Conservation (phyloP, 2,888 invertebrate species). For the Tetragnatha montana region DNA sequence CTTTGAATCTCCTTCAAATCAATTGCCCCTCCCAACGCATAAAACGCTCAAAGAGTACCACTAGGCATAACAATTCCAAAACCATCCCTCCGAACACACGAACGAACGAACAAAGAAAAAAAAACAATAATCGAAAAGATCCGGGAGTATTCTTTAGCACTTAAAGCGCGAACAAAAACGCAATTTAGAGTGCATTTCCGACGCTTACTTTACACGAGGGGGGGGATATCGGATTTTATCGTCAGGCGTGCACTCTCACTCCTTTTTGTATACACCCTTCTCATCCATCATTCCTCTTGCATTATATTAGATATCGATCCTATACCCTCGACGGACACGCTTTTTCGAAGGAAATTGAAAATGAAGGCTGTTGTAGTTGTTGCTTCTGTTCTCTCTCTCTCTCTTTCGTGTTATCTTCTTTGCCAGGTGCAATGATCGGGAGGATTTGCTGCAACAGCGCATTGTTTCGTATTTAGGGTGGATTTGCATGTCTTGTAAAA, state of each 20-base stretch:
- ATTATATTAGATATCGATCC: slow-evolving; percentile 58
- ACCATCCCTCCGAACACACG: background rate
- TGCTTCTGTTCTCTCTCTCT: slow-evolving; percentile 3
- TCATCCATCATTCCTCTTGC: slow-evolving; percentile 32
- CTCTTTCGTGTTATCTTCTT: slow-evolving; percentile 9
- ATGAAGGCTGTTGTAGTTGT: slow-evolving; percentile 9
- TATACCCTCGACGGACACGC: slow-evolving; percentile 1
- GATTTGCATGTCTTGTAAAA: background rate
- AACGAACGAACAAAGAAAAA: background rate
- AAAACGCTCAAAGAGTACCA: background rate
- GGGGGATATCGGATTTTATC: slow-evolving; percentile 33
- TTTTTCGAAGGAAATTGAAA: slow-evolving; percentile 44
- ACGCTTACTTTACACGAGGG: background rate
- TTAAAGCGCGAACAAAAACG: slow-evolving; percentile 7
- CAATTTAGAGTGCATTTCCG: slow-evolving; percentile 19
- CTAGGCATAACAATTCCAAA: background rate
- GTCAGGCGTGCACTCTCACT: background rate
- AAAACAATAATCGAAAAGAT: background rate
- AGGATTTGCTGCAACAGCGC: background rate
- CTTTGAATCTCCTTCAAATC: background rate
- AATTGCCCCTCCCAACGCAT: background rate
- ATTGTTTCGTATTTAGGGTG: too few relatives aligned
- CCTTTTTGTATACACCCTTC: slow-evolving; percentile 2
- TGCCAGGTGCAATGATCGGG: slow-evolving; percentile 1
- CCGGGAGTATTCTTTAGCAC: background rate